phyloP scores from a whole-genome alignment of 1,140 invertebrate species.

The Psilanteris sp. region DNA sequence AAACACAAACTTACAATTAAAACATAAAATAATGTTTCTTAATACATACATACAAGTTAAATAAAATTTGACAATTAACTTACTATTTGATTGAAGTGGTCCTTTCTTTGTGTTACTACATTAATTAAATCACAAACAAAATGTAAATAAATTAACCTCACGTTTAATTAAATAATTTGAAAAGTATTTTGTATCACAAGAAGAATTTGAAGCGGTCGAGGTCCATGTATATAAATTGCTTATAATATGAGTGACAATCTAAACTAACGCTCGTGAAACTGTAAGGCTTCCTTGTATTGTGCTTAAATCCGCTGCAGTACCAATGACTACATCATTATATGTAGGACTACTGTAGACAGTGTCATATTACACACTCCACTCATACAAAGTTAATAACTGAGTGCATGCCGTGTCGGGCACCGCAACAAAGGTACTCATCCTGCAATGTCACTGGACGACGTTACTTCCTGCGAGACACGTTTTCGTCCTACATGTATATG shows the following conservation, averaged over 20 bases:
- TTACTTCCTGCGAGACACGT: constrained; percentile 48
- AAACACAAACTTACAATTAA: no score
- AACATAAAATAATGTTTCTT: no score
- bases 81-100: no score
- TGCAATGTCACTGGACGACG: constrained; percentile 45
- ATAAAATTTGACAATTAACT: no score
- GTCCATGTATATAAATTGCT: constrained; percentile 8
- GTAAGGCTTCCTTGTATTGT: not conserved
- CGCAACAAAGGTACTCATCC: constrained; percentile 60
- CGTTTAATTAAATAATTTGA: no score
- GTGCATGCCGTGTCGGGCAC: constrained; percentile 48
- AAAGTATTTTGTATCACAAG: no score
- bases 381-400: constrained; percentile 66
- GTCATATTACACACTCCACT: constrained; percentile 58
- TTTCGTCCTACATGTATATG: constrained; percentile 43
- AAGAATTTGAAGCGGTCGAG: no score
- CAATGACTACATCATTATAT: constrained; percentile 48
- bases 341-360: constrained; percentile 26
- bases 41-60: no score
- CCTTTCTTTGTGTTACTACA: no score
- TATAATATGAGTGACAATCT: constrained; percentile 14
- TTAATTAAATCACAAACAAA: no score
- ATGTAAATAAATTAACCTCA: no score
- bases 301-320: constrained; percentile 24
- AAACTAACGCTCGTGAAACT: constrained; percentile 4